Percentiles rank a stretch among this genome's conserved stretches.
These are phyloP conservation scores for Cygnus buccinator DNA, from an alignment of 2,113 vertebrate genomes.

Conservation along the genomic window DNA sequence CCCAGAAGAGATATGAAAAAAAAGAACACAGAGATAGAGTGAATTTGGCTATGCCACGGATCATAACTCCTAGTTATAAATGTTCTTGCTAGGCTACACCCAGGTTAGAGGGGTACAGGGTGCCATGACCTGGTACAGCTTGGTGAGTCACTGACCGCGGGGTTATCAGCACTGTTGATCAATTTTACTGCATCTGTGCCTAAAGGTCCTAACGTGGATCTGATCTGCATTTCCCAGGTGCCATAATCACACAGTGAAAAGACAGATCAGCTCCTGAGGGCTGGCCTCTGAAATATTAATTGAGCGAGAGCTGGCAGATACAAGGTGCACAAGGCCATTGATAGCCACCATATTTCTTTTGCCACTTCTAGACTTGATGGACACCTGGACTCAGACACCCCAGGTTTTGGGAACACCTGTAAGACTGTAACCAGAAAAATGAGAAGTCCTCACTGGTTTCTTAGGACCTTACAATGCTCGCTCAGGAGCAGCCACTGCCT, in stretches of 20 bases:
- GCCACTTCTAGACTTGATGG: neutral
- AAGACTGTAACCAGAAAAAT: neutral
- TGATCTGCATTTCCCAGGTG: neutral
- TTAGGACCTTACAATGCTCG: rapidly evolving
- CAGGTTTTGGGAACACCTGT: neutral
- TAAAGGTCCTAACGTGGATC: neutral
- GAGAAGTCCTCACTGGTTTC: neutral
- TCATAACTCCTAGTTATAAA: neutral
- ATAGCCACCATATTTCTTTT: neutral
- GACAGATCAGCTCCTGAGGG: neutral
- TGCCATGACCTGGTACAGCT: neutral
- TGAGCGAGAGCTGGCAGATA: neutral
- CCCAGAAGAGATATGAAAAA: neutral
- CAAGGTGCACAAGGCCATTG: neutral
- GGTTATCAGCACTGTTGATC: neutral
- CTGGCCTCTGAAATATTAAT: neutral
- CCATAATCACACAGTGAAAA: neutral
- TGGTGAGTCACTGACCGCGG: neutral
- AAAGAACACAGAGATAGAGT: neutral
- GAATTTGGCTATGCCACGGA: neutral
- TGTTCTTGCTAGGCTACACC: neutral
- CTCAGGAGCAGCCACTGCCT: neutral
- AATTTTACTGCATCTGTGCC: neutral
- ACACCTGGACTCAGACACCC: neutral
- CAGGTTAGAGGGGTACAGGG: too few relatives aligned